These are phyloP conservation scores for Carlito syrichta DNA, from an alignment of 2,113 vertebrate genomes.

Conservation along the genomic window DNA sequence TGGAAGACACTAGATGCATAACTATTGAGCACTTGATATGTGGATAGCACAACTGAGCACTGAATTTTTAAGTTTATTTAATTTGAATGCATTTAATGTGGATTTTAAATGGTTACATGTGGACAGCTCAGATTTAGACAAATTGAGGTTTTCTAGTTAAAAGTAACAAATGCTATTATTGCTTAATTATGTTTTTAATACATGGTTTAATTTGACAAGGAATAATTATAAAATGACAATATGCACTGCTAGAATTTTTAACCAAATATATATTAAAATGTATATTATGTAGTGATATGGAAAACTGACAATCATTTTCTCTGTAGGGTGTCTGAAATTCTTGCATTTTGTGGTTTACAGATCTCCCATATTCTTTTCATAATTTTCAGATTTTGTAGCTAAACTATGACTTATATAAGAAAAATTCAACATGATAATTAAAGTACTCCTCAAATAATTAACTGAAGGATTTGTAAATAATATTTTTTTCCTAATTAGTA, in stretches of 20 bases:
- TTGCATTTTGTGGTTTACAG: not conserved
- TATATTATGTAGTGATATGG: not conserved
- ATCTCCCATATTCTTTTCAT: not conserved
- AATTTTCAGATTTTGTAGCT: not conserved
- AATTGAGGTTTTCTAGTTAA: not conserved
- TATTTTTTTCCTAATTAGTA: not conserved
- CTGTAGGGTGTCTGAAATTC: not conserved
- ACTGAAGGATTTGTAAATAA: not conserved
- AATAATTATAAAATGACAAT: not conserved
- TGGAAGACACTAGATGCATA: not conserved
- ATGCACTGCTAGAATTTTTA: not conserved
- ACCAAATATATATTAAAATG: not conserved
- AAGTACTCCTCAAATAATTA: not conserved
- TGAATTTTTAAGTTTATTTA: not conserved
- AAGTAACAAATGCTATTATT: not conserved
- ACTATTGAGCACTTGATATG: not conserved
- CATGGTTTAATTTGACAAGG: not conserved
- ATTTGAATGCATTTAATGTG: not conserved
- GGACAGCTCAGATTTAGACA: not conserved
- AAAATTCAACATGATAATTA: not conserved
- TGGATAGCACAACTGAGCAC: not conserved
- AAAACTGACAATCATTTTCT: not conserved
- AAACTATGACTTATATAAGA: not conserved
- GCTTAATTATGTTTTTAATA: not conserved
- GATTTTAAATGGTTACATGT: not conserved